Evolutionary conservation across 2,888 invertebrate genomes (phyloP).

Genomic region (Polydrusus pterygomalis): DNA sequence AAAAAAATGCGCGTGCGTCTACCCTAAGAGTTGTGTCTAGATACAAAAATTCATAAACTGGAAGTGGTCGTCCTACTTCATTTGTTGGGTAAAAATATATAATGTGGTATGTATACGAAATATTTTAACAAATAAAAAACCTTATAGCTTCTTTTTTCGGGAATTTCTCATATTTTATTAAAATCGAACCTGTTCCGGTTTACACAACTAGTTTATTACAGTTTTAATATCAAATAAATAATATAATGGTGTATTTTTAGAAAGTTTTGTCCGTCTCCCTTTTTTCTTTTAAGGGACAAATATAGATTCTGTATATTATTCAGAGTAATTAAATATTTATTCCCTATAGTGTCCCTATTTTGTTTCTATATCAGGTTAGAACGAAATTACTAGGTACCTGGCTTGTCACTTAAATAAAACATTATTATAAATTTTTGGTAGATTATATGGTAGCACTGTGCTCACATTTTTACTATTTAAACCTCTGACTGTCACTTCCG

Average conservation of each 20-base stretch:
- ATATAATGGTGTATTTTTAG: background rate
- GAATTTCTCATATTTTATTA: conserved; percentile 1
- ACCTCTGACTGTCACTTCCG: too few relatives aligned
- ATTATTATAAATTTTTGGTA: too few relatives aligned
- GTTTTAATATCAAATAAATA: conserved; percentile 18
- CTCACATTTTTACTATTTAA: too few relatives aligned
- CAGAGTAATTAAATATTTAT: background rate
- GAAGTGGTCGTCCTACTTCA: too few relatives aligned
- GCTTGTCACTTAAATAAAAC: too few relatives aligned
- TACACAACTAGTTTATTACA: background rate
- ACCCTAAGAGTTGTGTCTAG: too few relatives aligned
- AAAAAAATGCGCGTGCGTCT: too few relatives aligned
- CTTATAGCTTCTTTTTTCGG: background rate
- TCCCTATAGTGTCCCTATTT: too few relatives aligned
- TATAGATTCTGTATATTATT: background rate
- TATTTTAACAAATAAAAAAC: background rate
- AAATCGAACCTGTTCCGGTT: background rate
- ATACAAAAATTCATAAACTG: too few relatives aligned
- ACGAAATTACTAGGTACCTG: too few relatives aligned
- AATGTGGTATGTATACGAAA: background rate
- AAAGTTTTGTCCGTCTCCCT: background rate
- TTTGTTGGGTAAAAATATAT: background rate
- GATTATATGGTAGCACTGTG: too few relatives aligned
- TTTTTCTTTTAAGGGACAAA: background rate
- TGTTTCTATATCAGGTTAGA: too few relatives aligned